Evolutionary conservation across 2,113 vertebrate species (phyloP).

Genomic region (Noturus placidus): DNA sequence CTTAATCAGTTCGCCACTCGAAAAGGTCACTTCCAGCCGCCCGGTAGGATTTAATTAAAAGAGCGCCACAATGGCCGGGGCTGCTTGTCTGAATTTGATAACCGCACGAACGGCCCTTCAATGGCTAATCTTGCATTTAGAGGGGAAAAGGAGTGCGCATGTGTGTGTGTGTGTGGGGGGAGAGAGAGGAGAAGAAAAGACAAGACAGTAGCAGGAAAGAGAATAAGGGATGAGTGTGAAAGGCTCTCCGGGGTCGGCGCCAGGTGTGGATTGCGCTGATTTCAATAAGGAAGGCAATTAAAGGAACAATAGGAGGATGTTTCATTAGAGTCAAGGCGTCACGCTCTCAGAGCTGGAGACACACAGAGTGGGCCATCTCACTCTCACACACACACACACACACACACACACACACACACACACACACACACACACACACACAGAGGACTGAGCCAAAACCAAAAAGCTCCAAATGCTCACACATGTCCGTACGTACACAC

Average conservation of each 20-base stretch:
- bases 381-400: not conserved
- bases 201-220: not conserved
- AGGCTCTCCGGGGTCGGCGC: slow-evolving; percentile 42
- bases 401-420: not conserved
- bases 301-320: slow-evolving; percentile 49
- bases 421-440: not conserved
- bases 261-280: slow-evolving; percentile 48
- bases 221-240: not conserved
- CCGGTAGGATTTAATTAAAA: slow-evolving; percentile 81
- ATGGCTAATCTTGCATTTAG: slow-evolving; percentile 82
- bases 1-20: slow-evolving; percentile 79
- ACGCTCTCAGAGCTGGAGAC: slow-evolving; percentile 14
- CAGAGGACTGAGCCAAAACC: not conserved
- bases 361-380: not conserved
- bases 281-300: slow-evolving; percentile 53
- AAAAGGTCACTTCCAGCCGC: slow-evolving; percentile 76
- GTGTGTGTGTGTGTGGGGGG: not conserved
- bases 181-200: not conserved
- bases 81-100: slow-evolving; percentile 77
- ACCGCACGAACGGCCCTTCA: slow-evolving; percentile 71
- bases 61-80: slow-evolving; percentile 77
- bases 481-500: not conserved
- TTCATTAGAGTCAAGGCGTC: slow-evolving; percentile 45
- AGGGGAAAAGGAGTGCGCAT: not conserved
- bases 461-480: not conserved